Percentiles rank a stretch among this genome's conserved stretches.
phyloP scores from a whole-genome alignment of 2,888 invertebrate genomes.

The Torymus auratus region DNA sequence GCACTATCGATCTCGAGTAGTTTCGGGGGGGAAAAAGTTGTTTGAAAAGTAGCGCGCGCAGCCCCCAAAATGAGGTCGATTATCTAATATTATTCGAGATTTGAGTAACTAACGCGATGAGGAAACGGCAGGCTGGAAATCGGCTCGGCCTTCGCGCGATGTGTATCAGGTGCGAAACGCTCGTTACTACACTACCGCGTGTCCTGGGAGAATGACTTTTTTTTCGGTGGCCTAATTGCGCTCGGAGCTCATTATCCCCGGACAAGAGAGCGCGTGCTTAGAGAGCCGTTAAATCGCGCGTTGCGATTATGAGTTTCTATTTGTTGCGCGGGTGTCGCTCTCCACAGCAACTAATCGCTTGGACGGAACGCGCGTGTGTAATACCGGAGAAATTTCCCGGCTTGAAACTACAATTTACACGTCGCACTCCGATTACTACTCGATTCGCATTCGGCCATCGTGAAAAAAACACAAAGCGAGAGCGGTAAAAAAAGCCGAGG shows the following conservation, averaged over 20 bases:
- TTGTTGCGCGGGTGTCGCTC: neutral
- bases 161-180: constrained; percentile 47
- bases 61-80: constrained; percentile 42
- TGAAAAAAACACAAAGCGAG: too few species aligned
- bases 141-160: constrained; percentile 19
- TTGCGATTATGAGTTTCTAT: constrained; percentile 15
- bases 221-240: neutral
- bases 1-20: constrained; percentile 1
- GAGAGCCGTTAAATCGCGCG: neutral
- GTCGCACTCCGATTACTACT: too few species aligned
- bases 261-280: neutral
- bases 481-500: neutral
- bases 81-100: constrained; percentile 55
- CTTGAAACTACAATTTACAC: too few species aligned
- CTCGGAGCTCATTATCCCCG: too few species aligned
- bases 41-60: constrained; percentile 44
- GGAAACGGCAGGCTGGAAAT: constrained; percentile 46
- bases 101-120: constrained; percentile 46
- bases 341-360: neutral
- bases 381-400: too few species aligned
- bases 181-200: too few species aligned
- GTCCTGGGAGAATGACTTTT: neutral
- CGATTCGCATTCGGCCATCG: too few species aligned
- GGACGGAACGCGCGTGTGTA: too few species aligned
- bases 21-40: constrained; percentile 7